Base-by-base conservation (phyloP, 1,140 invertebrate genomes). In the Matsumurasca onukii region DNA sequence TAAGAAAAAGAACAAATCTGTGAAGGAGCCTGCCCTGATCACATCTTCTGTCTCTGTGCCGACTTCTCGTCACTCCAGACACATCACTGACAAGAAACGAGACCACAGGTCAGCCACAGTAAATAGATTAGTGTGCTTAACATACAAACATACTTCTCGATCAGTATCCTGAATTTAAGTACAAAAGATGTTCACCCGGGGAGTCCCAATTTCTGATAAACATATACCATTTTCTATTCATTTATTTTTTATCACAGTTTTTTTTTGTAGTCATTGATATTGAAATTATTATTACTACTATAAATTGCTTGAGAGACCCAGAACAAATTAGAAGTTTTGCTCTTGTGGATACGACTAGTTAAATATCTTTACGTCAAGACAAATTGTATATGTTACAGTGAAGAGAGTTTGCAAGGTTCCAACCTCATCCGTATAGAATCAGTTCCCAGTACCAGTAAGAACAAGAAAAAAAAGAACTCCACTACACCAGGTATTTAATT, bases 1-100 rank as follows among this genome's bases (percentile, higher is more conserved):
- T 5, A 59, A 59, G n/a, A 59, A 59, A n/a, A 59, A 27, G 24
- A 59, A 24, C n/a, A 59, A 59, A 24, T 59, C 55, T 3, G 2
- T 27, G n/a, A 59, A 59, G 25, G 24, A 59, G 25, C 3, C 25
- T 2, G 3, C 15, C 2, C 13, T 27, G 5, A 24, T 29, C 5
- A 24, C 15, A 27, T 12, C 5, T 29, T 59, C 55, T 12, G 55
- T 22, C 13, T 27, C 55, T 27, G 55, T 59, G 15, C 24, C 24
- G 25, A 9, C 15, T 25, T 13, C 15, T 27, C 22, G 5, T 5
- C 25, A 13, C 13, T 12, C 13, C 24, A 25, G 55, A 59, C 55
- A 27, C 3, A n/a, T 3, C 22, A 29, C 22, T 9, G 55, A 59
- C 55, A 59, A 59, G 55, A 59, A 59, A 24, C 15, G 55, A 27